Percentiles rank a stretch among this genome's conserved stretches.
phyloP scores from a whole-genome alignment of 1,140 invertebrate species.

The Sarcophaga peregrina region DNA sequence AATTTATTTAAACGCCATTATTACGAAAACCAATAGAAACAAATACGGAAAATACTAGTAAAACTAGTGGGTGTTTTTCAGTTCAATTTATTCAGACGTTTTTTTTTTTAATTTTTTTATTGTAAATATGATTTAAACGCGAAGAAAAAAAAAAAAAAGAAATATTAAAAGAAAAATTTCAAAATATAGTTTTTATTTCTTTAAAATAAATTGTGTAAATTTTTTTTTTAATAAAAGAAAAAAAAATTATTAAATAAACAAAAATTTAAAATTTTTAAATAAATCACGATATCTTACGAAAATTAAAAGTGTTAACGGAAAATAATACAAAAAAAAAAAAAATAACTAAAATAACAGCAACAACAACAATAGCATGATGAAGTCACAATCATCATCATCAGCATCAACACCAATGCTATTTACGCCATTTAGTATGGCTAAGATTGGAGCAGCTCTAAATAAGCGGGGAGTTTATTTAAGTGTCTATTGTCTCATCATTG shows the following conservation, averaged over 20 bases:
- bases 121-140: background rate
- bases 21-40: background rate
- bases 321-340: background rate
- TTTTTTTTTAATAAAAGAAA: background rate
- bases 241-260: conserved; percentile 3
- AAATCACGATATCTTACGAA: conserved; percentile 38
- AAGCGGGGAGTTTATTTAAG: conserved; percentile 22
- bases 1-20: background rate
- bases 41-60: background rate
- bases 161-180: background rate
- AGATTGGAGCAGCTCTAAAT: conserved; percentile 9
- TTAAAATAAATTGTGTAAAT: background rate
- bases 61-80: conserved; percentile 5
- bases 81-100: background rate
- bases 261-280: conserved; percentile 18
- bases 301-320: conserved; percentile 21
- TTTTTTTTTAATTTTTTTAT: background rate
- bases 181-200: background rate
- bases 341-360: background rate
- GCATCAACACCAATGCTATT: conserved; percentile 6
- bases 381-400: background rate
- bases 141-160: background rate
- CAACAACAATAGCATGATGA: background rate
- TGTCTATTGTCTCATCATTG: background rate
- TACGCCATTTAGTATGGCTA: too few relatives aligned